phyloP scores from a whole-genome alignment of 2,888 invertebrate genomes.

The Ornithoptera priamus region DNA sequence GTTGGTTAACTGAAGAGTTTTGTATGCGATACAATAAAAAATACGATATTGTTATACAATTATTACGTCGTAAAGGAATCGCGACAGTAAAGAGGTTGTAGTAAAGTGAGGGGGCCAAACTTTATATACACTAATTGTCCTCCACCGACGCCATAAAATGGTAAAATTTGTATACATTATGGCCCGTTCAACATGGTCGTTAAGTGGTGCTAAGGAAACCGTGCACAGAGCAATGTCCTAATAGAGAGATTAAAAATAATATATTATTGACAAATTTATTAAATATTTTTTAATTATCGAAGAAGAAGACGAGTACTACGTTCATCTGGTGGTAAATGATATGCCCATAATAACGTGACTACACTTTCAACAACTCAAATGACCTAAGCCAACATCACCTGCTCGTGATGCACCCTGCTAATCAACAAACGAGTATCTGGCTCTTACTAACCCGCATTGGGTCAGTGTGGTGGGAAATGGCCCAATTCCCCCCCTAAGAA shows the following conservation, averaged over 20 bases:
- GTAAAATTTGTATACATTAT: conserved; percentile 23
- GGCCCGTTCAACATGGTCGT: conserved; percentile 20
- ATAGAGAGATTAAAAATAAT: neutral
- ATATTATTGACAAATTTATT: neutral
- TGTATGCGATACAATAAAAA: too few relatives aligned
- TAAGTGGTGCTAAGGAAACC: conserved; percentile 17
- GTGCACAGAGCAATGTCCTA: conserved; percentile 4
- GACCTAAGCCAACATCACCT: too few relatives aligned
- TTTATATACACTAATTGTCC: conserved; percentile 17
- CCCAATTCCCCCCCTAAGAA: too few relatives aligned
- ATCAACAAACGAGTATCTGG: too few relatives aligned
- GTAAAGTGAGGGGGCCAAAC: conserved; percentile 1
- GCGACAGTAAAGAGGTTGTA: conserved; percentile 5
- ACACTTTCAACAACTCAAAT: too few relatives aligned
- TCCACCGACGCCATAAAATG: conserved; percentile 18
- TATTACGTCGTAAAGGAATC: neutral
- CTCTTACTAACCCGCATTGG: too few relatives aligned
- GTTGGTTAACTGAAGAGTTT: too few relatives aligned
- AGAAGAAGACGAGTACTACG: too few relatives aligned
- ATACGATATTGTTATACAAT: neutral
- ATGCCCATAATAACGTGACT: too few relatives aligned
- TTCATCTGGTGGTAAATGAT: too few relatives aligned
- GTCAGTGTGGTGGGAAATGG: too few relatives aligned
- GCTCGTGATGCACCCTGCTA: too few relatives aligned
- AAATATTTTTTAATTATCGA: neutral